Evolutionary conservation across 1,140 invertebrate genomes (phyloP).

Genomic region (Subanguina moxae): DNA sequence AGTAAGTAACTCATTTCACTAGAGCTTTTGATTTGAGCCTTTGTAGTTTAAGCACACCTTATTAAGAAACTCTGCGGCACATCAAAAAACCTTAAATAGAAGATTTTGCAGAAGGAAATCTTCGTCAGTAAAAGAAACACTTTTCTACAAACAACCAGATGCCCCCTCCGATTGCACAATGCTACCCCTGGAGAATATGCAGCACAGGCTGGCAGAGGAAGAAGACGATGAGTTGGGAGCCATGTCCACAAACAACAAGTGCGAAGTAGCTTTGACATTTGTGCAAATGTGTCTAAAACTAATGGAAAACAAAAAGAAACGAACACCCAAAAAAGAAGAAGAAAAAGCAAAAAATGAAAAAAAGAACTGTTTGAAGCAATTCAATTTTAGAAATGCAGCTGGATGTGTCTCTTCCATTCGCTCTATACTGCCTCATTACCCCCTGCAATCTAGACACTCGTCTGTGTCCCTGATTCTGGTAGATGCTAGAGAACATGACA

Average conservation of each 20-base stretch:
- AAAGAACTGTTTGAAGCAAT: too few relatives aligned
- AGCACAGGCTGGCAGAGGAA: not conserved
- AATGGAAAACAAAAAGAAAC: not conserved
- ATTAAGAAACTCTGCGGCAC: too few relatives aligned
- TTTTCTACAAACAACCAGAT: not conserved
- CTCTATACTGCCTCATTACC: too few relatives aligned
- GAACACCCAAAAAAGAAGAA: not conserved
- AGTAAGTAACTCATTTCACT: too few relatives aligned
- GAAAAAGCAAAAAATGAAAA: not conserved
- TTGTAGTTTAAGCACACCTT: too few relatives aligned
- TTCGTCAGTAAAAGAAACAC: constrained; percentile 5
- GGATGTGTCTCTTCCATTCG: too few relatives aligned
- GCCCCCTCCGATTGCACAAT: constrained; percentile 2
- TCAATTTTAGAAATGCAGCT: too few relatives aligned
- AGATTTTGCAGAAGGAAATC: constrained; percentile 9
- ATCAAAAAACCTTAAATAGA: too few relatives aligned
- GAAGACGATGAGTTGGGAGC: not conserved
- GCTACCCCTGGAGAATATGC: not conserved
- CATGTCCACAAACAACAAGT: not conserved
- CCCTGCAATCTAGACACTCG: too few relatives aligned
- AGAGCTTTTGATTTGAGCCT: too few relatives aligned
- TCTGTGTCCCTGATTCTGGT: too few relatives aligned
- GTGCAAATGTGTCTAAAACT: constrained; percentile 2
- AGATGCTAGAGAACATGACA: too few relatives aligned
- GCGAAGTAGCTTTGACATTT: constrained; percentile 3